Conservation (phyloP, 2,113 vertebrate genomes). For the Mustelus asterias region DNA sequence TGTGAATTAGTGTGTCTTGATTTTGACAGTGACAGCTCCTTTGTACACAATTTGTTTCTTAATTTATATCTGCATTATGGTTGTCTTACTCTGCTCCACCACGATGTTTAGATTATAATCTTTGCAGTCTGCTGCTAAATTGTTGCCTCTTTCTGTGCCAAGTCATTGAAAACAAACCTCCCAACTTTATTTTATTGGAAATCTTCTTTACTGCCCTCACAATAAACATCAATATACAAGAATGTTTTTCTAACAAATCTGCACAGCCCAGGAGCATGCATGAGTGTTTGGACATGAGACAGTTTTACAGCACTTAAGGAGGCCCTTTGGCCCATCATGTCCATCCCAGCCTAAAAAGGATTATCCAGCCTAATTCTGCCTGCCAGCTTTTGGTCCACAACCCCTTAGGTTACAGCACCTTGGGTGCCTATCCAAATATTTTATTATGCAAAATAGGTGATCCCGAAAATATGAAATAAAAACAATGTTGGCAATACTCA, state of each 20-base stretch:
- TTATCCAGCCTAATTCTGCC: background rate
- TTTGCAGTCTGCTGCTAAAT: too few species aligned
- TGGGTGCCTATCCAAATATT: background rate
- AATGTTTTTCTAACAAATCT: background rate
- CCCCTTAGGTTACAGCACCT: too few species aligned
- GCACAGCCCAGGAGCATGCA: background rate
- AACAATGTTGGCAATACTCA: background rate
- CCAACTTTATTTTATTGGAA: background rate
- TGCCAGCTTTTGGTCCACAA: background rate
- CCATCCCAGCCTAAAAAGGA: background rate
- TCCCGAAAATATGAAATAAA: background rate
- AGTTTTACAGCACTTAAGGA: background rate
- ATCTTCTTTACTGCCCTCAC: background rate
- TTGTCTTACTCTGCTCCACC: too few species aligned
- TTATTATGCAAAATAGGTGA: background rate
- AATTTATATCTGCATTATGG: too few species aligned
- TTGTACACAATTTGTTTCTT: background rate
- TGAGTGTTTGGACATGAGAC: background rate
- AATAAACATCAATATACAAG: background rate
- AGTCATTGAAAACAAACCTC: background rate
- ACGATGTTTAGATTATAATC: too few species aligned
- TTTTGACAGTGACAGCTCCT: background rate
- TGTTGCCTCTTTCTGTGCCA: too few species aligned
- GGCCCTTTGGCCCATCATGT: background rate
- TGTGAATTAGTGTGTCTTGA: background rate